Conservation (phyloP, 2,888 invertebrate genomes). For the Thumatha senex region DNA sequence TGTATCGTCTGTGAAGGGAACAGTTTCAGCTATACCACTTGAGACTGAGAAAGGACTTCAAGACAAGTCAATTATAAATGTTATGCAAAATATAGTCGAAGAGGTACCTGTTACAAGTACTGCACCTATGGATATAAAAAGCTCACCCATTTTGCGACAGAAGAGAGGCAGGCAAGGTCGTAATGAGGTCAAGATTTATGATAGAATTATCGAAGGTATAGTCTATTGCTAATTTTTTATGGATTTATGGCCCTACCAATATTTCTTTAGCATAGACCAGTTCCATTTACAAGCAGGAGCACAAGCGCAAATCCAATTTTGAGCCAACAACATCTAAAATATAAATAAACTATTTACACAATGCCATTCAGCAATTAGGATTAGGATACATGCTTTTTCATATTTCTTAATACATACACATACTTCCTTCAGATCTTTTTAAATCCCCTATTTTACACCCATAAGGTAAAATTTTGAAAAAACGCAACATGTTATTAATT, state of each 20-base stretch:
- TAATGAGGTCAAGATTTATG: conserved; percentile 79
- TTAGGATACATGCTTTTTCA: no score
- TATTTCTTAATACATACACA: no score
- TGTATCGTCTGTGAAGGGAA: conserved; percentile 37
- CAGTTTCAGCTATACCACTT: conserved; percentile 41
- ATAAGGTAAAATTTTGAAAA: no score
- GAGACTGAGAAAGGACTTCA: conserved; percentile 28
- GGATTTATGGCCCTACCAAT: not conserved
- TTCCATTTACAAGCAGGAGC: no score
- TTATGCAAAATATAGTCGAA: conserved; percentile 42
- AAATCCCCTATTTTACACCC: no score
- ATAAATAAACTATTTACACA: no score
- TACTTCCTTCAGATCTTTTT: no score
- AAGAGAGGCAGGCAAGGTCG: conserved; percentile 68
- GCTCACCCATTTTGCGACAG: conserved; percentile 64
- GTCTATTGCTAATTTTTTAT: not conserved
- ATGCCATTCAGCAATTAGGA: no score
- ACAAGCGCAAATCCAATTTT: no score
- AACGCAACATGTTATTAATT: no score
- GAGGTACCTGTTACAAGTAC: conserved; percentile 41
- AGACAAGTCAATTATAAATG: conserved; percentile 25
- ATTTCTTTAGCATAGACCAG: no score
- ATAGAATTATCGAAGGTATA: conserved; percentile 76
- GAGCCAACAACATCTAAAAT: no score
- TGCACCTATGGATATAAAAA: conserved; percentile 74